These are phyloP conservation scores for Morus bassanus DNA, from an alignment of 2,797 vertebrate genomes.

Conservation along the genomic window DNA sequence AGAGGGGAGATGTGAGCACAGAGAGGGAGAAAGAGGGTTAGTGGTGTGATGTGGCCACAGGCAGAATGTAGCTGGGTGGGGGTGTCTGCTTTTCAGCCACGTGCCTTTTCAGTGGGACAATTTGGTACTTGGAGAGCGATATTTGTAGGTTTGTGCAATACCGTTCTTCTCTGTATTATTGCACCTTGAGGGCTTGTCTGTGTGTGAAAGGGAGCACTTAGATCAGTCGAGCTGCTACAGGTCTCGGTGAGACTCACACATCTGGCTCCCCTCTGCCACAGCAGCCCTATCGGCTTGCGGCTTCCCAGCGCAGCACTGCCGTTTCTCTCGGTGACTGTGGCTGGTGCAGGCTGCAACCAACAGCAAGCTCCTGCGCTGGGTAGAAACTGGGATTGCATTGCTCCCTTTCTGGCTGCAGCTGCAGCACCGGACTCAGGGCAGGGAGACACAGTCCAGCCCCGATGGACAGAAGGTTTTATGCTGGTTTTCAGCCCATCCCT, in stretches of 20 bases:
- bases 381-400: neutral
- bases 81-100: neutral
- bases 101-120: neutral
- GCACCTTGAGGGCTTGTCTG: neutral
- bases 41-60: neutral
- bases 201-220: neutral
- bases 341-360: neutral
- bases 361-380: neutral
- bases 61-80: neutral
- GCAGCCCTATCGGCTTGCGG: accelerated
- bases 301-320: neutral
- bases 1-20: neutral
- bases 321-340: accelerated
- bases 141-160: neutral
- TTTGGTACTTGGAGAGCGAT: neutral
- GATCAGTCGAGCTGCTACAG: neutral
- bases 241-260: neutral
- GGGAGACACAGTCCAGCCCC: neutral
- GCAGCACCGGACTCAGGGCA: accelerated
- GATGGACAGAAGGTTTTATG: neutral
- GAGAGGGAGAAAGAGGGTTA: neutral
- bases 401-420: neutral
- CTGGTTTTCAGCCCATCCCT: neutral
- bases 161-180: neutral
- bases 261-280: neutral